These are phyloP conservation scores for Nibea coibor DNA, from an alignment of 2,113 vertebrate species.

Conservation along the genomic window DNA sequence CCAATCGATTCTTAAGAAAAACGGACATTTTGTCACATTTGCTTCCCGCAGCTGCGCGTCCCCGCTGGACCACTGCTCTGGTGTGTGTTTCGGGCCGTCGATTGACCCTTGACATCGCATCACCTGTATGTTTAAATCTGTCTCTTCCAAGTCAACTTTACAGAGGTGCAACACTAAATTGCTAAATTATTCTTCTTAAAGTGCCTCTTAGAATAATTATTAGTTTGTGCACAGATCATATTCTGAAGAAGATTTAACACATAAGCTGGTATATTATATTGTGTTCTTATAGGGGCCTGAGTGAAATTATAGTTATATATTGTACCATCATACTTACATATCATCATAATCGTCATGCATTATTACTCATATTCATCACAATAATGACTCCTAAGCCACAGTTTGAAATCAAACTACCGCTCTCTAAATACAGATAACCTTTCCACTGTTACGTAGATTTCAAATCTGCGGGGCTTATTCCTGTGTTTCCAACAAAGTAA, in stretches of 20 bases:
- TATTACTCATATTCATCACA: no score
- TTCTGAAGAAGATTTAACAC: not conserved
- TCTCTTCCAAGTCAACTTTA: not conserved
- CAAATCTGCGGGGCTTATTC: not conserved
- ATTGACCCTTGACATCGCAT: not conserved
- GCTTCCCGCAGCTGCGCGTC: not conserved
- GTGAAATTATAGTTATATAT: not conserved
- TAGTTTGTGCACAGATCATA: not conserved
- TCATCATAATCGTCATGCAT: conserved; percentile 12
- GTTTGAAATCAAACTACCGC: not conserved
- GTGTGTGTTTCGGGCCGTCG: not conserved
- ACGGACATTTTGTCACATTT: not conserved
- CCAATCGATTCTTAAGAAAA: no score
- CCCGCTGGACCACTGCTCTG: not conserved
- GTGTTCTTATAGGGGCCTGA: not conserved
- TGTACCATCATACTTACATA: not conserved
- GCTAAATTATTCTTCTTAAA: not conserved
- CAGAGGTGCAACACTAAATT: not conserved
- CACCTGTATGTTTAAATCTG: not conserved
- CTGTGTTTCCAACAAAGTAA: no score
- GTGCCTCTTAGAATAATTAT: not conserved
- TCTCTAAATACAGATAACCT: not conserved
- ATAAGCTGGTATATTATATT: not conserved
- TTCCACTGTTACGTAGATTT: not conserved
- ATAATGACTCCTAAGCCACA: not conserved